These are phyloP conservation scores for Cuculus canorus DNA, from an alignment of 2,797 vertebrate genomes.

Conservation along the genomic window DNA sequence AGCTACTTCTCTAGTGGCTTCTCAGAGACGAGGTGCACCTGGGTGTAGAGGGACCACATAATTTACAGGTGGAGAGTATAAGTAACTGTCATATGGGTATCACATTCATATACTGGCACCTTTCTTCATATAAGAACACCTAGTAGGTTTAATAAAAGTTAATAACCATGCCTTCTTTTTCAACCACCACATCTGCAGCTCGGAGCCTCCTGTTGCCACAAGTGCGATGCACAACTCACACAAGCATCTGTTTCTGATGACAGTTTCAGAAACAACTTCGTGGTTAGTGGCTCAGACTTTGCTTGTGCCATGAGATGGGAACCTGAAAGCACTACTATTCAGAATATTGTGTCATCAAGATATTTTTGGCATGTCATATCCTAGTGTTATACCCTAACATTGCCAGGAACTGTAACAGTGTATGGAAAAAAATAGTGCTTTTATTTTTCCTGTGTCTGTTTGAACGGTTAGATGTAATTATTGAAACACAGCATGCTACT, in stretches of 20 bases:
- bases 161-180: not conserved
- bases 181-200: too few species aligned
- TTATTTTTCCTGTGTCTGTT: not conserved
- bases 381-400: not conserved
- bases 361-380: not conserved
- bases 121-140: not conserved
- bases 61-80: not conserved
- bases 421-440: not conserved
- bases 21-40: not conserved
- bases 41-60: not conserved
- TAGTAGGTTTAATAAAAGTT: not conserved
- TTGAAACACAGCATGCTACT: not conserved
- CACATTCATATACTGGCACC: too few species aligned
- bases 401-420: not conserved
- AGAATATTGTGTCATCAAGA: not conserved
- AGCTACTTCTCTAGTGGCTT: not conserved
- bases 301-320: not conserved
- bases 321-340: not conserved
- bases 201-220: not conserved
- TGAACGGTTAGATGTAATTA: not conserved
- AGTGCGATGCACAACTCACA: not conserved
- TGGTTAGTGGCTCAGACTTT: not conserved
- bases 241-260: not conserved
- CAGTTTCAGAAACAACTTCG: not conserved
- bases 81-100: not conserved